These are phyloP conservation scores for Delichon dasypus DNA, from an alignment of 2,797 vertebrate genomes.

Conservation along the genomic window DNA sequence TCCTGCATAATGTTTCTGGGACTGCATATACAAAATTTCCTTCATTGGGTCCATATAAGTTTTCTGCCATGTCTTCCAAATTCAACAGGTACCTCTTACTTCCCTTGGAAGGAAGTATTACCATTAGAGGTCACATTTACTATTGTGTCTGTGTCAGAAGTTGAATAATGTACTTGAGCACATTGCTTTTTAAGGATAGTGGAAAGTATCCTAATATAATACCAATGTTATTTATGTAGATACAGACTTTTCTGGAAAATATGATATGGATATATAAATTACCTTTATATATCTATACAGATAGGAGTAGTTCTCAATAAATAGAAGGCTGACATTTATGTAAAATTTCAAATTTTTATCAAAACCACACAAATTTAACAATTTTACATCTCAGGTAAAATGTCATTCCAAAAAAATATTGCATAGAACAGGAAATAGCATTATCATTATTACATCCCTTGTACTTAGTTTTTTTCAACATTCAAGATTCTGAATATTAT, in stretches of 20 bases:
- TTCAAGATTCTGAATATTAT: background rate
- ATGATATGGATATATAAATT: constrained; percentile 26
- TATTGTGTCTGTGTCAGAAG: constrained; percentile 57
- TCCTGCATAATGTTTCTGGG: background rate
- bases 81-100: constrained; percentile 39
- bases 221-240: constrained; percentile 30
- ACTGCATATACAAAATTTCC: background rate
- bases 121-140: background rate
- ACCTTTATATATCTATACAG: constrained; percentile 21
- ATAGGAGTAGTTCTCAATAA: constrained; percentile 8
- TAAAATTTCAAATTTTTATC: constrained; percentile 7
- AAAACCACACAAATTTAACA: background rate
- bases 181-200: constrained; percentile 41
- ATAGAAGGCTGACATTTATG: background rate
- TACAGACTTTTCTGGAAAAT: constrained; percentile 21
- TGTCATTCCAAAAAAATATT: constrained; percentile 9
- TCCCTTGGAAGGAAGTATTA: constrained; percentile 41
- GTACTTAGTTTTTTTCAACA: background rate
- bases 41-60: background rate
- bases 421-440: background rate
- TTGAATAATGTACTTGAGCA: constrained; percentile 52
- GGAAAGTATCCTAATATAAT: constrained; percentile 14
- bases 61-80: constrained; percentile 45
- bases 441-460: background rate
- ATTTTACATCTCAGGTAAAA: constrained; percentile 59